Evolutionary conservation across 1,140 invertebrate species (phyloP).

Genomic region (Hyphantria cunea): DNA sequence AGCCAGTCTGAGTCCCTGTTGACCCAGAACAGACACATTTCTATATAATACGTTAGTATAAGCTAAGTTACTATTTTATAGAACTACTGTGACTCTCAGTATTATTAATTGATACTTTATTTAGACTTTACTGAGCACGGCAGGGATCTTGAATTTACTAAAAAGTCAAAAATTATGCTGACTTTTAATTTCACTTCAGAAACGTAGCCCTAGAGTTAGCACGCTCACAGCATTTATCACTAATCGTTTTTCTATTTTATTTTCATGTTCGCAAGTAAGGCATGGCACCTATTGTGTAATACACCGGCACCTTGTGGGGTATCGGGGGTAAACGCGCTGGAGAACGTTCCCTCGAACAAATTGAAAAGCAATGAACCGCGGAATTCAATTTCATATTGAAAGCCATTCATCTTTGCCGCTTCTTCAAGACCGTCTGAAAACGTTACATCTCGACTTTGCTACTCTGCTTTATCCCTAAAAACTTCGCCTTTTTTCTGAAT

Average conservation of each 20-base stretch:
- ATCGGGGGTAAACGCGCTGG: conserved; percentile 66
- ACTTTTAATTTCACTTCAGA: too few relatives aligned
- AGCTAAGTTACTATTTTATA: too few relatives aligned
- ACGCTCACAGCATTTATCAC: conserved; percentile 15
- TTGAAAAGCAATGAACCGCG: conserved; percentile 84
- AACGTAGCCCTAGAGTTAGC: too few relatives aligned
- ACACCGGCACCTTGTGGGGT: conserved; percentile 37
- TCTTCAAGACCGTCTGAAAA: conserved; percentile 69
- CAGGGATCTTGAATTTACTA: too few relatives aligned
- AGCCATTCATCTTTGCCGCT: conserved; percentile 82
- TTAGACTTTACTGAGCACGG: too few relatives aligned
- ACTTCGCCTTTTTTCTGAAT: conserved; percentile 56
- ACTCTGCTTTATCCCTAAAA: conserved; percentile 63
- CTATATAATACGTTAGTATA: too few relatives aligned
- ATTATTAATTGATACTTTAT: too few relatives aligned
- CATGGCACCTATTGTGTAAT: conserved; percentile 36
- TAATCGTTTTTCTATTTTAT: conserved; percentile 31
- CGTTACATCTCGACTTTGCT: conserved; percentile 73
- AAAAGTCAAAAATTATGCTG: too few relatives aligned
- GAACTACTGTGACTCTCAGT: too few relatives aligned
- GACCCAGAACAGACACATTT: too few relatives aligned
- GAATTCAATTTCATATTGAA: conserved; percentile 85
- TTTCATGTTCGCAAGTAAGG: conserved; percentile 32
- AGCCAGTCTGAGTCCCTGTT: too few relatives aligned
- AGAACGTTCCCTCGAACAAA: conserved; percentile 77